Percentiles rank a stretch among this genome's conserved stretches.
Evolutionary conservation across 2,888 invertebrate species (phyloP).

Genomic region (Sceliomorpha sp.): DNA sequence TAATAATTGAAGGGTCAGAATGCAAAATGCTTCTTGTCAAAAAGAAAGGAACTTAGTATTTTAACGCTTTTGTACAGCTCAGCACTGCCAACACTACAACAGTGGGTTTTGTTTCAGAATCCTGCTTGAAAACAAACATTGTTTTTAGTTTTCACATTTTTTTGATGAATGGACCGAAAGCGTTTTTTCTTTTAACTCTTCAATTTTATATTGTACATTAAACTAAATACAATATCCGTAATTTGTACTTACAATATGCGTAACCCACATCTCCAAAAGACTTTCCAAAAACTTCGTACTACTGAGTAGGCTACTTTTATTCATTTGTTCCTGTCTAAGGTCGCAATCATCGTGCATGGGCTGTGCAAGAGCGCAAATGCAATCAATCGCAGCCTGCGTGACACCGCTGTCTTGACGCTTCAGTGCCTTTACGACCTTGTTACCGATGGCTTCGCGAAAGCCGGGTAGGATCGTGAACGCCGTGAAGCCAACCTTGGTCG

Average conservation of each 20-base stretch:
- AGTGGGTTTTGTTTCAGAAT: no score
- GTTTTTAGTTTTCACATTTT: no score
- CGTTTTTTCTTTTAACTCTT: no score
- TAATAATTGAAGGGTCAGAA: no score
- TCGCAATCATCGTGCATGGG: conserved; percentile 99
- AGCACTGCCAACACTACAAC: no score
- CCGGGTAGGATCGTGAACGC: conserved; percentile 95
- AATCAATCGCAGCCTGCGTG: conserved; percentile 97
- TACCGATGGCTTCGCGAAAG: conserved; percentile 96
- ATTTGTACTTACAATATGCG: conserved; percentile 89
- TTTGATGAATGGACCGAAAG: no score
- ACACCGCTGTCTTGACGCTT: conserved; percentile 93
- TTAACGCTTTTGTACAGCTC: no score
- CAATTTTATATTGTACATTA: no score
- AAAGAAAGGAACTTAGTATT: no score
- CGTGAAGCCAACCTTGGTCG: conserved; percentile 98
- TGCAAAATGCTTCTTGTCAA: no score
- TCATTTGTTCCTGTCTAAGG: conserved; percentile 97
- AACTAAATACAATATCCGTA: no score
- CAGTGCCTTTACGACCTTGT: conserved; percentile 94
- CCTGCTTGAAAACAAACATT: no score
- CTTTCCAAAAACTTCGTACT: conserved; percentile 95
- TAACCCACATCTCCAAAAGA: conserved; percentile 96
- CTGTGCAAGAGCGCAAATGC: conserved; percentile 98
- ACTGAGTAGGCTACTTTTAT: conserved; percentile 96